Conservation (phyloP, 2,113 vertebrate genomes). For the Burhinus oedicnemus region DNA sequence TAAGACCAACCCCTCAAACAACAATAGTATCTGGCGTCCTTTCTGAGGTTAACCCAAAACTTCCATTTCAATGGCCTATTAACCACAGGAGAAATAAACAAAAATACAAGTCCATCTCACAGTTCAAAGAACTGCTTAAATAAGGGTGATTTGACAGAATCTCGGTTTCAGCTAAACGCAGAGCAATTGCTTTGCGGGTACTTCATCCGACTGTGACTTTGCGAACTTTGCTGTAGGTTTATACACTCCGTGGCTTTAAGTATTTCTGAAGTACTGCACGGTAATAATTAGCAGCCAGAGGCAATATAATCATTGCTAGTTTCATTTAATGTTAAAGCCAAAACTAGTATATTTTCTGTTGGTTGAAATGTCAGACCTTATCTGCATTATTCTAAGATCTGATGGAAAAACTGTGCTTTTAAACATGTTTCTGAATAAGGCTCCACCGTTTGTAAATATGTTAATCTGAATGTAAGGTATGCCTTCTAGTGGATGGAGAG, state of each 20-base stretch:
- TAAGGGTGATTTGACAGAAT: background rate
- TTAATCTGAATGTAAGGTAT: constrained; percentile 46
- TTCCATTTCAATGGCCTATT: background rate
- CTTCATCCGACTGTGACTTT: background rate
- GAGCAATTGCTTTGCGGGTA: background rate
- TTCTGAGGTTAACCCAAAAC: background rate
- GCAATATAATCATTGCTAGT: constrained; percentile 61
- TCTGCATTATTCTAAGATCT: constrained; percentile 30
- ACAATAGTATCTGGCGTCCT: background rate
- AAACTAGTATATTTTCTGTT: constrained; percentile 34
- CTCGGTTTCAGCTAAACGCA: background rate
- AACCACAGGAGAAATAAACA: constrained; percentile 25
- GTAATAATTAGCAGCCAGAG: constrained; percentile 64
- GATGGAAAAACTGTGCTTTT: background rate
- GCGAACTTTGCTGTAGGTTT: constrained; percentile 21
- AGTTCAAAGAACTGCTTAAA: background rate
- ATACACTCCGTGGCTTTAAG: constrained; percentile 51
- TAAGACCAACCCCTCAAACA: background rate
- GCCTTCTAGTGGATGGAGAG: constrained; percentile 58
- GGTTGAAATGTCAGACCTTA: constrained; percentile 55
- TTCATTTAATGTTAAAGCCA: constrained; percentile 63
- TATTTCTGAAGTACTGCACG: constrained; percentile 23
- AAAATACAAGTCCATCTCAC: background rate
- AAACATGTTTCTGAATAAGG: background rate
- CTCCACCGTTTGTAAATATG: background rate